phyloP scores from a whole-genome alignment of 2,113 vertebrate species.

The Ailuropoda melanoleuca region DNA sequence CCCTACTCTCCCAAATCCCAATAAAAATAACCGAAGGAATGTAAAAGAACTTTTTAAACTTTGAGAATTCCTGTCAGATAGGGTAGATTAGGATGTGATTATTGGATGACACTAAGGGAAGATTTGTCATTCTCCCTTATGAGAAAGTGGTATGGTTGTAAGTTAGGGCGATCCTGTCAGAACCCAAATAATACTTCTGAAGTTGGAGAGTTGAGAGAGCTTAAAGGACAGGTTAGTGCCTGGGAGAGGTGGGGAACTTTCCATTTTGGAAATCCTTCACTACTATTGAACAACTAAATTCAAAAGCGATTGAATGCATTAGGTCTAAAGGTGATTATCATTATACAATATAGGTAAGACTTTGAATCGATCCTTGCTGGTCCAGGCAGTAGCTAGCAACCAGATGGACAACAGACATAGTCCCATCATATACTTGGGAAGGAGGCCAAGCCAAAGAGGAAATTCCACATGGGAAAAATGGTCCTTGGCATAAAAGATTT shows the following conservation, averaged over 20 bases:
- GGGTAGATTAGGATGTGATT: background rate
- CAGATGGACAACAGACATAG: background rate
- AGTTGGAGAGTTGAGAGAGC: background rate
- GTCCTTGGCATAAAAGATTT: background rate
- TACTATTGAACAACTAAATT: background rate
- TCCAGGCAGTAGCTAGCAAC: background rate
- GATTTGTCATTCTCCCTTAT: background rate
- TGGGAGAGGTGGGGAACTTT: background rate
- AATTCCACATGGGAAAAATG: background rate
- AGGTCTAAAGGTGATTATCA: background rate
- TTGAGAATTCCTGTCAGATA: constrained; percentile 15
- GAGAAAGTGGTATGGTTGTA: background rate
- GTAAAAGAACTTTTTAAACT: background rate
- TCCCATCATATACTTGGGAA: background rate
- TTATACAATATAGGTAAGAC: background rate
- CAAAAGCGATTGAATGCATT: background rate
- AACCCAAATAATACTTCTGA: background rate
- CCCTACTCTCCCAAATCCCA: background rate
- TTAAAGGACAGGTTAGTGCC: background rate
- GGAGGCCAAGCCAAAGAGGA: background rate
- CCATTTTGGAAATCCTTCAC: background rate
- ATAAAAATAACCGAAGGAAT: background rate
- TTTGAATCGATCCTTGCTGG: background rate
- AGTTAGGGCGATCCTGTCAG: background rate
- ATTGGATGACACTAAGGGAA: background rate